Conservation (phyloP, 2,888 invertebrate genomes). For the Baronia brevicornis region DNA sequence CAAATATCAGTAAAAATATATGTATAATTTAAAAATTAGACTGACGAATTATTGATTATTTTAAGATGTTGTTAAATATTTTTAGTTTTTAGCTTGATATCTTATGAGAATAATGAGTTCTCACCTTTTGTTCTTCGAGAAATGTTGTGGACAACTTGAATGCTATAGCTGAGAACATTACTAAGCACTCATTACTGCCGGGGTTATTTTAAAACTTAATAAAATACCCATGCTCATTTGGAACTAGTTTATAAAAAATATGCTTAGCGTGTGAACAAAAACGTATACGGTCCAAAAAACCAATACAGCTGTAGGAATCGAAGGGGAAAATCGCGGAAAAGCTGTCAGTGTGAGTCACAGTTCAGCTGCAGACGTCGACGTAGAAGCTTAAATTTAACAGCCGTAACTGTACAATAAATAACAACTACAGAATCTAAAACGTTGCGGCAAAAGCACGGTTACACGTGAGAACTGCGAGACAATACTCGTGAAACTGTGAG, state of each 20-base stretch:
- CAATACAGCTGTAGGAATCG: too few relatives aligned
- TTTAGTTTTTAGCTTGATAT: too few relatives aligned
- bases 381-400: conserved; percentile 27
- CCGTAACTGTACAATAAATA: conserved; percentile 30
- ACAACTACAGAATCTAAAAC: conserved; percentile 29
- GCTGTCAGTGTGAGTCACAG: conserved; percentile 43
- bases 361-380: conserved; percentile 23
- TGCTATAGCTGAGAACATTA: conserved; percentile 62
- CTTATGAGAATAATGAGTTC: too few relatives aligned
- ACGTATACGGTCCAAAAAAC: too few relatives aligned
- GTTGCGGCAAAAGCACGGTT: conserved; percentile 42
- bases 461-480: conserved; percentile 64
- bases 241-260: background rate
- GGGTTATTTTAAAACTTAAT: conserved; percentile 35
- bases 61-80: too few relatives aligned
- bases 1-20: too few relatives aligned
- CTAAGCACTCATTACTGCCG: conserved; percentile 26
- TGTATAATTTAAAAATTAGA: too few relatives aligned
- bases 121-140: conserved; percentile 59
- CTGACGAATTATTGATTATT: too few relatives aligned
- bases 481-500: conserved; percentile 70
- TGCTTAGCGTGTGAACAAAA: background rate
- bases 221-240: conserved; percentile 26
- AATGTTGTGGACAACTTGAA: conserved; percentile 63
- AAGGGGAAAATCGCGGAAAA: conserved; percentile 34